Evolutionary conservation across 2,113 vertebrate species (phyloP).

Genomic region (Paratilapia polleni): DNA sequence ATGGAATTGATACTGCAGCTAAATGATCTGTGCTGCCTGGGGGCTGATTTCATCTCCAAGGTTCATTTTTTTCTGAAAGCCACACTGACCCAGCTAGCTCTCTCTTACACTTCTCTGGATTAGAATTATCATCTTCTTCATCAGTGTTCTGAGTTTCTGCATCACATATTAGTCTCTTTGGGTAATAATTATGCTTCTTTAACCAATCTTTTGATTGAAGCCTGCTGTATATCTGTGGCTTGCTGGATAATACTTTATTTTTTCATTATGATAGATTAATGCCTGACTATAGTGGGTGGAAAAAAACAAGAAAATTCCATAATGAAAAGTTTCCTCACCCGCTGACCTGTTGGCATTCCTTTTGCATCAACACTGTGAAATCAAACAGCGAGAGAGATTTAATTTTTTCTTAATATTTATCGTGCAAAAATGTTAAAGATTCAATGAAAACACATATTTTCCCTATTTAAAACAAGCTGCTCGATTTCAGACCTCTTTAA

Average conservation of each 20-base stretch:
- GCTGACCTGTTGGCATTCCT: constrained; percentile 16
- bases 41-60: constrained; percentile 49
- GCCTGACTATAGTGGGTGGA: background rate
- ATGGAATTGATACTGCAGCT: constrained; percentile 33
- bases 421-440: background rate
- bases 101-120: background rate
- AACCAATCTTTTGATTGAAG: constrained; percentile 17
- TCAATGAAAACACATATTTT: background rate
- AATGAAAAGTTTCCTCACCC: background rate
- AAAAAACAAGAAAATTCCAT: constrained; percentile 23
- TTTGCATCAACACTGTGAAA: background rate
- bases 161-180: constrained; percentile 1
- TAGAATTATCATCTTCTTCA: background rate
- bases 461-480: background rate
- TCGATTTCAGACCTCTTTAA: background rate
- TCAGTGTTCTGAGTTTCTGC: constrained; percentile 17
- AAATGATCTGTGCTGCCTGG: constrained; percentile 49
- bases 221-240: background rate
- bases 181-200: constrained; percentile 17
- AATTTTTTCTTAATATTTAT: background rate
- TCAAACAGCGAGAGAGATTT: background rate
- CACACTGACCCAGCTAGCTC: constrained; percentile 2
- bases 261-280: constrained; percentile 10
- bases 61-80: constrained; percentile 15
- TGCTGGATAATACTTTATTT: background rate